phyloP scores from a whole-genome alignment of 2,888 invertebrate species.

The Drosophila melanocephala region DNA sequence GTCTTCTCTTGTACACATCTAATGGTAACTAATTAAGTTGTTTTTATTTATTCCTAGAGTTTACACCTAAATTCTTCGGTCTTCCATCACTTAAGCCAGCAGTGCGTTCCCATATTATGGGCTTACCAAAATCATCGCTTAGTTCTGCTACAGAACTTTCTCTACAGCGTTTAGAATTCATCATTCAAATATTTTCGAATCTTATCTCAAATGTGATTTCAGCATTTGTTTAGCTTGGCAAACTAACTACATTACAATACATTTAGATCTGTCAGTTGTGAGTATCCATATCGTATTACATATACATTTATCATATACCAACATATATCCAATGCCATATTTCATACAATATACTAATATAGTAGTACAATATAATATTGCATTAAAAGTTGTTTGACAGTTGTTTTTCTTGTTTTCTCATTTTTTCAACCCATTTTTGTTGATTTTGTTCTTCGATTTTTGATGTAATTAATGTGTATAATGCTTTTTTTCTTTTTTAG shows the following conservation, averaged over 20 bases:
- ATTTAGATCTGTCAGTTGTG: slow-evolving; percentile 59
- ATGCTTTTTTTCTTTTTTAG: slow-evolving; percentile 25
- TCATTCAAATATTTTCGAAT: slow-evolving; percentile 33
- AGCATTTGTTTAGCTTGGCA: slow-evolving; percentile 67
- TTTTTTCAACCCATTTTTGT: slow-evolving; percentile 43
- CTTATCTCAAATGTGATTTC: slow-evolving; percentile 41
- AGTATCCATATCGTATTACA: slow-evolving; percentile 37
- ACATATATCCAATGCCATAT: slow-evolving; percentile 39
- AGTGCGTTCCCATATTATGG: slow-evolving; percentile 78
- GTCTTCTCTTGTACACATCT: slow-evolving; percentile 78
- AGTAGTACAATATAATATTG: slow-evolving; percentile 77
- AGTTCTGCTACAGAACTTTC: slow-evolving; percentile 76
- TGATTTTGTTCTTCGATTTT: slow-evolving; percentile 40
- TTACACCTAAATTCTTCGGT: slow-evolving; percentile 67
- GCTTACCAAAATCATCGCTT: slow-evolving; percentile 56
- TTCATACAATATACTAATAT: slow-evolving; percentile 55
- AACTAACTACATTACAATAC: slow-evolving; percentile 65
- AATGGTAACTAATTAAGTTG: slow-evolving; percentile 68
- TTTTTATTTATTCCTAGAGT: slow-evolving; percentile 49
- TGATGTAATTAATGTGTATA: slow-evolving; percentile 30
- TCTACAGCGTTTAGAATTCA: slow-evolving; percentile 54
- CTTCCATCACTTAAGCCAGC: slow-evolving; percentile 63
- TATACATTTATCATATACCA: slow-evolving; percentile 36
- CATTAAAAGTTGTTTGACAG: slow-evolving; percentile 64
- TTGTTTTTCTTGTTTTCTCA: slow-evolving; percentile 1